A percentile compares a stretch with the other conserved stretches of the same genome.
These are phyloP conservation scores for Novumbra hubbsi DNA, from an alignment of 2,797 vertebrate species.

Conservation along the genomic window DNA sequence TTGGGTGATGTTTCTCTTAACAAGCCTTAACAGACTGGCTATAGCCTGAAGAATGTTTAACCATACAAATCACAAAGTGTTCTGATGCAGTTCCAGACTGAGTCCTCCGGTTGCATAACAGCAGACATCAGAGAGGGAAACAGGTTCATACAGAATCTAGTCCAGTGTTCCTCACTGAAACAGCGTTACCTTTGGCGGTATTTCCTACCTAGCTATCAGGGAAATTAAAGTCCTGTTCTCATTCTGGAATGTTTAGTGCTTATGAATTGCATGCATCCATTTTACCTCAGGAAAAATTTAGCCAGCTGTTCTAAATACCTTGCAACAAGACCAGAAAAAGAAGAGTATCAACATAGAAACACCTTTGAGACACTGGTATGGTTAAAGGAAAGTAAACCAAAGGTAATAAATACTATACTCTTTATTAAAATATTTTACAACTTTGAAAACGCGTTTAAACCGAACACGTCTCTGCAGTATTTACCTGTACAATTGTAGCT, in stretches of 20 bases:
- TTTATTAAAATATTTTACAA: constrained; percentile 97
- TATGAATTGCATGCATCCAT: neutral
- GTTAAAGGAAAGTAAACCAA: constrained; percentile 14
- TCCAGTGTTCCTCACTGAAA: neutral
- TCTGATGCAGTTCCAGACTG: neutral
- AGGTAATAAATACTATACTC: constrained; percentile 90
- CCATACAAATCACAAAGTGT: constrained; percentile 22
- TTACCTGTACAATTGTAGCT: constrained; percentile 41
- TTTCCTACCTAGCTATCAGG: neutral
- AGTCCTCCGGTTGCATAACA: constrained; percentile 1
- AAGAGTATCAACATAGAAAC: neutral
- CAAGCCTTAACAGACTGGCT: constrained; percentile 3
- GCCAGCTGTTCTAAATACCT: neutral
- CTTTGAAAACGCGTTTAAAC: constrained; percentile 83
- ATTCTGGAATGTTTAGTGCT: neutral
- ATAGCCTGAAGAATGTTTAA: constrained; percentile 38
- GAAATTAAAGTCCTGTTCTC: neutral
- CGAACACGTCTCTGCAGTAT: constrained; percentile 63
- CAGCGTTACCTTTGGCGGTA: neutral
- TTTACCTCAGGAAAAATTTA: neutral
- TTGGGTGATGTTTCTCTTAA: constrained; percentile 7
- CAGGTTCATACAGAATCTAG: neutral
- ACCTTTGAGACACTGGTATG: neutral
- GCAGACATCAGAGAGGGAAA: neutral
- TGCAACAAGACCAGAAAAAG: neutral